Base-by-base conservation (phyloP, 2,888 invertebrate species). In the Petrophora chlorosata region DNA sequence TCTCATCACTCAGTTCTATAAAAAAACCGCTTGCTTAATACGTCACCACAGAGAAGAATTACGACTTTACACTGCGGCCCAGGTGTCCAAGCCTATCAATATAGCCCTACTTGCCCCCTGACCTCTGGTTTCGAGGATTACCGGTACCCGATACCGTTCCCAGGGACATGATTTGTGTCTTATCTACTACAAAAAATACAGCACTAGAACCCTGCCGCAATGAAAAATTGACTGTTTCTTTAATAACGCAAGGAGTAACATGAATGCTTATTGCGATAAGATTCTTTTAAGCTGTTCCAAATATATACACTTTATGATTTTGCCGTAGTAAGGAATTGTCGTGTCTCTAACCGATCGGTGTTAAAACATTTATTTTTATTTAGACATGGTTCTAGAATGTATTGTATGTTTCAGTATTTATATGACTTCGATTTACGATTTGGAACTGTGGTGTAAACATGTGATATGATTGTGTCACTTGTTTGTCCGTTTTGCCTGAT, bases 81-180 rank as follows among this genome's bases (percentile, higher is more conserved):
- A 69, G 73, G 73, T 73, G 74, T 58, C 56, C 53, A 52, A 44
- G 55, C 55, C 53, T 67, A 54, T 66, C 60, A 51, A 59, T 65
- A 70, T 70, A 68, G 65, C 65, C 67, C 68, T 48, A 44, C 46
- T 68, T 64, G 65, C 57, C 70, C 67, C 48, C 50, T 71, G 75
- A 76, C 76, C 76, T 68, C 50, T 65, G 67, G 60, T 62, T 53
- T 54, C 56, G 46, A 53, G 70, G 73, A 69, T 70, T 75, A 75
- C 67, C 70, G 70, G 59, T 59, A 53, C 49, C 67, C 70, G 70
- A 57, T 59, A 53, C 49, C 61, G 36, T 58, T 75, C 75, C 74
- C 75, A 76, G 67, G 72, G 60, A 61, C 58, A 53, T 33, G 14
- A 39, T 39, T 40, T 36, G 35, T 28, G 23, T 28, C 12, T 23